These are phyloP conservation scores for Leuctra nigra DNA, from an alignment of 2,888 invertebrate genomes.

Conservation along the genomic window DNA sequence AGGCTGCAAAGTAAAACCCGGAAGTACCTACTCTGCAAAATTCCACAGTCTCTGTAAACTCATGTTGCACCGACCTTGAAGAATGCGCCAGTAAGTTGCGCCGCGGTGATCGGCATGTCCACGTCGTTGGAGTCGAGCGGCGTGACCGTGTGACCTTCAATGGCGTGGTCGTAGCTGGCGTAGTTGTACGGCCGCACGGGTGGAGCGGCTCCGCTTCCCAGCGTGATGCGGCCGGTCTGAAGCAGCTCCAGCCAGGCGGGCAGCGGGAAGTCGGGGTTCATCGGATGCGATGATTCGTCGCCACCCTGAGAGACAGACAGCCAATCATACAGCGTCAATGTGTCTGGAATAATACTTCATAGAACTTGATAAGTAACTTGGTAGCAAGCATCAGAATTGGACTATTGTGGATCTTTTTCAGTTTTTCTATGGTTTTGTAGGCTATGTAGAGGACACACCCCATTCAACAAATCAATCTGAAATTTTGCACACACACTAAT, in stretches of 20 bases:
- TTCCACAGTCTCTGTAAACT: too few relatives aligned
- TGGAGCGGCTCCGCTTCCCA: conserved; percentile 21
- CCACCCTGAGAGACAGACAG: background rate
- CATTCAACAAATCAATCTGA: too few relatives aligned
- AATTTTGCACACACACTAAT: too few relatives aligned
- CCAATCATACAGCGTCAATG: background rate
- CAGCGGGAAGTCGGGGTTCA: conserved; percentile 31
- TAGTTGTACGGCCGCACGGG: conserved; percentile 13
- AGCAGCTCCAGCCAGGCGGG: conserved; percentile 33
- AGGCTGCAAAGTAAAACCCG: too few relatives aligned
- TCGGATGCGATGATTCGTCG: conserved; percentile 1
- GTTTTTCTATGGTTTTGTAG: background rate
- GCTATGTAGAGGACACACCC: too few relatives aligned
- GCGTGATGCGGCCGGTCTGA: conserved; percentile 19
- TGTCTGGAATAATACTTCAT: too few relatives aligned
- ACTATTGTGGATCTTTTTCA: background rate
- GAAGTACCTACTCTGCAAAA: too few relatives aligned
- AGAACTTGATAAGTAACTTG: too few relatives aligned
- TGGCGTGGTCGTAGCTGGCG: conserved; percentile 6
- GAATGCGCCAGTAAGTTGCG: conserved; percentile 7
- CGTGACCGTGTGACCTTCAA: background rate
- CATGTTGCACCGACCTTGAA: conserved; percentile 19
- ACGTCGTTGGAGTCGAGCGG: conserved; percentile 21
- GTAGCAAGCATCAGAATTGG: background rate
- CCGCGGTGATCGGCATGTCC: conserved; percentile 14